Conservation (phyloP, 2,797 vertebrate genomes). For the Neostethus bicornis region DNA sequence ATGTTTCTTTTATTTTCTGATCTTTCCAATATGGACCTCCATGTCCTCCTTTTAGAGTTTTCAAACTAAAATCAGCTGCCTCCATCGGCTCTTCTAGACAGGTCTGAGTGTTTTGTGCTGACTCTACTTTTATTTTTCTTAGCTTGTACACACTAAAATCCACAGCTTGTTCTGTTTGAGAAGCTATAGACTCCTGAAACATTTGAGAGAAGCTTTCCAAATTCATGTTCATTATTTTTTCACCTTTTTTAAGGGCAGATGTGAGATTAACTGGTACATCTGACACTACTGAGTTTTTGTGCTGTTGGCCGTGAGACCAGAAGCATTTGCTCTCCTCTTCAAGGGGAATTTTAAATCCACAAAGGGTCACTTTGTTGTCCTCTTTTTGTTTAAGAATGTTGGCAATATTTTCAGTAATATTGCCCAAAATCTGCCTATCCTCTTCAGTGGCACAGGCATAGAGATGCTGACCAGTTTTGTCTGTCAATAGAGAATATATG, state of each 20-base stretch:
- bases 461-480: conserved; percentile 87
- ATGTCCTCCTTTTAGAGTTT: conserved; percentile 54
- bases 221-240: conserved; percentile 91
- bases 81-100: conserved; percentile 66
- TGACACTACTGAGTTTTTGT: conserved; percentile 54
- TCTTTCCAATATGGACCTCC: conserved; percentile 82
- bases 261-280: conserved; percentile 88
- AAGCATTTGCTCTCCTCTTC: conserved; percentile 76
- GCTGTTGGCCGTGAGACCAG: conserved; percentile 77
- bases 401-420: conserved; percentile 79
- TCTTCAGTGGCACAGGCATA: conserved; percentile 86
- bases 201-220: conserved; percentile 89
- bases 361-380: conserved; percentile 82
- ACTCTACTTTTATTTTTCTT: conserved; percentile 86
- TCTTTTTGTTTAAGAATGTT: conserved; percentile 77
- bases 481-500: conserved; percentile 93
- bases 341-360: conserved; percentile 90
- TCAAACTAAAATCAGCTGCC: conserved; percentile 84
- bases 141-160: conserved; percentile 89
- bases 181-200: conserved; percentile 88
- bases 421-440: conserved; percentile 78
- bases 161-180: conserved; percentile 84
- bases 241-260: conserved; percentile 84
- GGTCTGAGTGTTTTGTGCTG: conserved; percentile 57
- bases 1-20: conserved; percentile 57